These are phyloP conservation scores for Hemithea aestivaria DNA, from an alignment of 2,888 invertebrate genomes.

Conservation along the genomic window DNA sequence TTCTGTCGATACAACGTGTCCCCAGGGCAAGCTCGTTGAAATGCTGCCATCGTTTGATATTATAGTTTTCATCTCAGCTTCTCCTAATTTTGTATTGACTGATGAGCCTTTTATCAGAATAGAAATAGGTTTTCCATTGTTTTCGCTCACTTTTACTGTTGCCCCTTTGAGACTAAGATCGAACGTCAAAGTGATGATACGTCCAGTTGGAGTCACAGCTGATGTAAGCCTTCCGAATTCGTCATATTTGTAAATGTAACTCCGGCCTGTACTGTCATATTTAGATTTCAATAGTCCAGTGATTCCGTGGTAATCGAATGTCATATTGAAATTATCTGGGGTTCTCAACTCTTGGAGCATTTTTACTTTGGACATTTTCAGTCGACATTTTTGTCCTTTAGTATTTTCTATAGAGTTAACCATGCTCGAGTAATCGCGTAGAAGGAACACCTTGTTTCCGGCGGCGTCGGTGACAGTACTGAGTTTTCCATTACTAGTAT, in stretches of 20 bases:
- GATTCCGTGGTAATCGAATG: slow-evolving; percentile 95
- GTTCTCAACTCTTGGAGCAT: slow-evolving; percentile 94
- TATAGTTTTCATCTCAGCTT: slow-evolving; percentile 89
- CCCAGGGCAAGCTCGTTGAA: slow-evolving; percentile 89
- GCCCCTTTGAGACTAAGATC: slow-evolving; percentile 95
- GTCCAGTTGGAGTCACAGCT: slow-evolving; percentile 96
- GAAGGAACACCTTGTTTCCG: slow-evolving; percentile 91
- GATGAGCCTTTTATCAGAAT: slow-evolving; percentile 93
- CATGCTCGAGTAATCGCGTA: slow-evolving; percentile 90
- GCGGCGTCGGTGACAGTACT: slow-evolving; percentile 96
- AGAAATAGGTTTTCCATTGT: slow-evolving; percentile 89
- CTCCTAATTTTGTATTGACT: slow-evolving; percentile 89
- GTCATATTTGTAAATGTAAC: slow-evolving; percentile 96
- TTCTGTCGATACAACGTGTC: slow-evolving; percentile 92
- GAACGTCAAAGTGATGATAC: slow-evolving; percentile 91
- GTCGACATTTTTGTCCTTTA: slow-evolving; percentile 93
- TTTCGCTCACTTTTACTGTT: slow-evolving; percentile 90
- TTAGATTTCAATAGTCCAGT: slow-evolving; percentile 93
- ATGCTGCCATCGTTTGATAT: slow-evolving; percentile 91
- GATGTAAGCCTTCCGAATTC: slow-evolving; percentile 95
- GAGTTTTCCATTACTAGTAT: slow-evolving; percentile 96
- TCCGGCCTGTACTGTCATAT: slow-evolving; percentile 92
- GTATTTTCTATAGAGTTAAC: slow-evolving; percentile 97
- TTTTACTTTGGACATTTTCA: slow-evolving; percentile 95
- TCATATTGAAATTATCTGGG: slow-evolving; percentile 95